Percentiles rank a stretch among this genome's conserved stretches.
Evolutionary conservation across 1,140 invertebrate genomes (phyloP).

Genomic region (Colletes gigas): DNA sequence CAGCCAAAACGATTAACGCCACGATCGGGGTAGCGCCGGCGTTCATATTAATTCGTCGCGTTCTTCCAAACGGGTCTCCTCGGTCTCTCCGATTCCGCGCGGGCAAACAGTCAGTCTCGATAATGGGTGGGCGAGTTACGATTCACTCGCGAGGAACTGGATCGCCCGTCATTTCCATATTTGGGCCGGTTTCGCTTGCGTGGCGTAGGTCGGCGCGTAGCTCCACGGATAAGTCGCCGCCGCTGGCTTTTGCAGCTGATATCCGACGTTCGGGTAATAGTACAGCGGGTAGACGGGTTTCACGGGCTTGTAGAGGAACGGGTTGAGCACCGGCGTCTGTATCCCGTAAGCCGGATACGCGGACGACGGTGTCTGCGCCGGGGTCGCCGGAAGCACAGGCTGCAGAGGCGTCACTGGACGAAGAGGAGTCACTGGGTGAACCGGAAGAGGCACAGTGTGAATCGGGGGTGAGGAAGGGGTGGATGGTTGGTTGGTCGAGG

Average conservation of each 20-base stretch:
- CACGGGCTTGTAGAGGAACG: slow-evolving; percentile 73
- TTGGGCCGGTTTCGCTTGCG: slow-evolving; percentile 61
- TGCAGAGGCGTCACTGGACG: slow-evolving; percentile 61
- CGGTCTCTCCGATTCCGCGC: slow-evolving; percentile 43
- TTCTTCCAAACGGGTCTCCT: neutral
- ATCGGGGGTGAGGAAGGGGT: slow-evolving; percentile 51
- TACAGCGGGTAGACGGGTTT: slow-evolving; percentile 73
- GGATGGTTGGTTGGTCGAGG: neutral
- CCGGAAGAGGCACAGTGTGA: slow-evolving; percentile 40
- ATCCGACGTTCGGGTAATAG: slow-evolving; percentile 69
- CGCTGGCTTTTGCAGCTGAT: slow-evolving; percentile 67
- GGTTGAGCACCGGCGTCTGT: slow-evolving; percentile 65
- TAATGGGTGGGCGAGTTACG: neutral
- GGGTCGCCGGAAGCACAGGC: slow-evolving; percentile 33
- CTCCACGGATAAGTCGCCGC: slow-evolving; percentile 67
- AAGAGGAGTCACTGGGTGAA: slow-evolving; percentile 62
- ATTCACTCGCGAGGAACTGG: slow-evolving; percentile 21
- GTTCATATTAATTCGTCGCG: neutral
- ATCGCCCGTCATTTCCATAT: slow-evolving; percentile 62
- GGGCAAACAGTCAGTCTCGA: slow-evolving; percentile 33
- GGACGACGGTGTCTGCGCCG: slow-evolving; percentile 24
- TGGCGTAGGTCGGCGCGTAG: slow-evolving; percentile 67
- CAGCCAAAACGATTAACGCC: neutral
- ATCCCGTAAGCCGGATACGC: slow-evolving; percentile 69
- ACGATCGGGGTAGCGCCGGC: too few relatives aligned